Evolutionary conservation across 2,113 vertebrate genomes (phyloP), one percentile per base, ranked within the genome.

Genomic region (Dicentrarchus labrax): DNA sequence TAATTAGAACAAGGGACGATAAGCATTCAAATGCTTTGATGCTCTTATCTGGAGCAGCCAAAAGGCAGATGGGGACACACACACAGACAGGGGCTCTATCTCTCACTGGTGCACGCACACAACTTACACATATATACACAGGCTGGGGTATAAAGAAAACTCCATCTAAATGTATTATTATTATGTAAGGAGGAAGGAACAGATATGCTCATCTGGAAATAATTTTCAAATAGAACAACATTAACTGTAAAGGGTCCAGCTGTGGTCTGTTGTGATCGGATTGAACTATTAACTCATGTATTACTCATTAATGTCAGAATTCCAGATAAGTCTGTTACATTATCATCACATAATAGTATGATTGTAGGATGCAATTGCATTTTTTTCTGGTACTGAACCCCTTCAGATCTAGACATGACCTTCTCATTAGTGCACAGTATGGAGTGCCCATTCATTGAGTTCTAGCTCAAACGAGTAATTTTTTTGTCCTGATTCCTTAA

Each of bases 1-100:
- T 88, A 88, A 88, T 89, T 86, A 91, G 82, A 90, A 87, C 89
- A 74, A 50, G 72, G 39, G 56, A 45, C 10, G 80, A 91, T 89
- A 86, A 88, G 87, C 57, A 73, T 80, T 82, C 72, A 76, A 62
- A 83, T 41, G 78, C 88, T 92, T 86, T 90, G 82, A 91, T 88
- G 88, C 71, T 72, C 79, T 88, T 85, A 90, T 90, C 88, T 77
- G 69, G 22, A 73, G 72, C 78, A 77, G 64, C 73, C 81, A 67
- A 88, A 83, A 84, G 74, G 53, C 30, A 4, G 41, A 90, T 22
- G 65, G 48, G 64, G 73, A 82, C 72, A 69, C 75, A 62, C 48
- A 72, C 48, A 72, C 41, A 78, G 54, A 57, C 38, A 30, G 47
- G 61, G 56, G 65, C 72, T 57, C 43, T 56, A 8, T 30, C 51